Evolutionary conservation across 1,140 invertebrate genomes (phyloP).

Genomic region (Drosophila sucinea): DNA sequence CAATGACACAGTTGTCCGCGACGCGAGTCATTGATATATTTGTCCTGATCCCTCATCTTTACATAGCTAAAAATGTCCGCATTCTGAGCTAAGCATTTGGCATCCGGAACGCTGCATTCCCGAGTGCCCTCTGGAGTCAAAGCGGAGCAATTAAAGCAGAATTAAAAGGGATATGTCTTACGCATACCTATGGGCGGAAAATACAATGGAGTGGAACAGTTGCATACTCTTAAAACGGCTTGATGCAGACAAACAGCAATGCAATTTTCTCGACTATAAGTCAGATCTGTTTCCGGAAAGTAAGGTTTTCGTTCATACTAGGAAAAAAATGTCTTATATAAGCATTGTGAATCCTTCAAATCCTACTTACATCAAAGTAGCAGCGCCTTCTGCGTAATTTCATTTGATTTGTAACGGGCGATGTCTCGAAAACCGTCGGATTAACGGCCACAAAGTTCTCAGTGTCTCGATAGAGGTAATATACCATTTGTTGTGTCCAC

Average conservation of each 20-base stretch:
- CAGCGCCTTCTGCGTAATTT: conserved; percentile 45
- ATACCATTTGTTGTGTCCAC: conserved; percentile 49
- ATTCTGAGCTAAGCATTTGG: conserved; percentile 49
- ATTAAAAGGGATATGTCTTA: too few relatives aligned
- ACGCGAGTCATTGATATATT: conserved; percentile 59
- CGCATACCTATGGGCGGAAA: conserved; percentile 45
- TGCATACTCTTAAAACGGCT: conserved; percentile 49
- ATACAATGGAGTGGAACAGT: conserved; percentile 52
- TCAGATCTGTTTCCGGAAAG: conserved; percentile 30
- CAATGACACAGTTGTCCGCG: conserved; percentile 56
- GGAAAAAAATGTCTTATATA: neutral
- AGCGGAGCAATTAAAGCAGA: too few relatives aligned
- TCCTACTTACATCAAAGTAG: conserved; percentile 57
- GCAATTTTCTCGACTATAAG: conserved; percentile 60
- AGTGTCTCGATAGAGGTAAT: conserved; percentile 53
- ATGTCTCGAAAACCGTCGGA: conserved; percentile 51
- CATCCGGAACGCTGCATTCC: conserved; percentile 59
- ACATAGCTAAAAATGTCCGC: conserved; percentile 63
- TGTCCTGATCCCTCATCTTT: conserved; percentile 52
- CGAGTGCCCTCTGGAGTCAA: conserved; percentile 29
- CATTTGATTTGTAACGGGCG: conserved; percentile 38
- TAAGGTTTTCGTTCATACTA: conserved; percentile 52
- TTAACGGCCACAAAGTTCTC: conserved; percentile 63
- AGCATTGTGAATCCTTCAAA: neutral
- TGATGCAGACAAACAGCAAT: conserved; percentile 53